A percentile compares a stretch with the other conserved stretches of the same genome.
Conservation (phyloP, 2,113 vertebrate species). For the Symphodus melops region DNA sequence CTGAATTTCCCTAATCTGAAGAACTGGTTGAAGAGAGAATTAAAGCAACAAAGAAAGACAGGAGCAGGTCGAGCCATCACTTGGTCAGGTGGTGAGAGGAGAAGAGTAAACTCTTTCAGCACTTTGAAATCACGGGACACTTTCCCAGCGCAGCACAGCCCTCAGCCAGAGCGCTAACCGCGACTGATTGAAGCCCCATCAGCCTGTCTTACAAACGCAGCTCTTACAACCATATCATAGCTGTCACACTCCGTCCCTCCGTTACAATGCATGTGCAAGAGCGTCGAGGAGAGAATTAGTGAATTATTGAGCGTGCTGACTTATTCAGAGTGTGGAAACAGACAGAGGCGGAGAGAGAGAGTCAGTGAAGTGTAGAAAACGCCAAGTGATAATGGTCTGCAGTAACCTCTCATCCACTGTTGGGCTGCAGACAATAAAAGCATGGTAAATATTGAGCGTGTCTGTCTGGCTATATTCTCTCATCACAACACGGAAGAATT, state of each 20-base stretch:
- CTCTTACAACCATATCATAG: slow-evolving; percentile 21
- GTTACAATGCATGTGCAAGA: slow-evolving; percentile 39
- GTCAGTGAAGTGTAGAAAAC: slow-evolving; percentile 48
- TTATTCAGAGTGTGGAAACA: slow-evolving; percentile 68
- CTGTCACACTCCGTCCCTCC: slow-evolving; percentile 38
- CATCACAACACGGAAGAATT: neutral
- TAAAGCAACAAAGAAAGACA: slow-evolving; percentile 20
- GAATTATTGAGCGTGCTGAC: slow-evolving; percentile 75
- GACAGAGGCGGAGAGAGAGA: slow-evolving; percentile 27
- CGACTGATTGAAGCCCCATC: slow-evolving; percentile 19
- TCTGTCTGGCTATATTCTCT: slow-evolving; percentile 5
- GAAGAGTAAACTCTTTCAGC: slow-evolving; percentile 37
- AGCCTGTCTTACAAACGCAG: neutral
- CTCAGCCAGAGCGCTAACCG: neutral
- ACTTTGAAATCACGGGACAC: slow-evolving; percentile 36
- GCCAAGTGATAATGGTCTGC: slow-evolving; percentile 60
- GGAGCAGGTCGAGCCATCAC: slow-evolving; percentile 14
- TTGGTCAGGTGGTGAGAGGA: slow-evolving; percentile 49
- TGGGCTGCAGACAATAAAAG: slow-evolving; percentile 49
- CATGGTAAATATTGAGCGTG: slow-evolving; percentile 37
- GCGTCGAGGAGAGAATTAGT: slow-evolving; percentile 40
- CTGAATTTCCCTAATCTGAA: slow-evolving; percentile 66
- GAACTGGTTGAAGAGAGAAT: slow-evolving; percentile 17
- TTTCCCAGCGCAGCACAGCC: neutral
- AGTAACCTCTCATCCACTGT: slow-evolving; percentile 27